Conservation (phyloP, 2,113 vertebrate genomes). For the Eleginops maclovinus region DNA sequence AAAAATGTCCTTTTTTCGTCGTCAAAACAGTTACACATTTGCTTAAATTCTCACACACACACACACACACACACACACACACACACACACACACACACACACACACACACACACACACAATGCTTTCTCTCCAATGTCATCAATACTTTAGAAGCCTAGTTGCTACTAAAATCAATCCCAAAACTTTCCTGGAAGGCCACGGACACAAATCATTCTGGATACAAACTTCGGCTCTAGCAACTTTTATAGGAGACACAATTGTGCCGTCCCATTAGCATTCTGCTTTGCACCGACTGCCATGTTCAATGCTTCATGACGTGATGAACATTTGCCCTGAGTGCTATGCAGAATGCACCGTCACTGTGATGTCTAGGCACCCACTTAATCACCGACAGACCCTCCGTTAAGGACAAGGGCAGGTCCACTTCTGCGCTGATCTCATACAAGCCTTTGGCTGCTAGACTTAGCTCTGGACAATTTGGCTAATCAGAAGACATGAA, state of each 20-base stretch:
- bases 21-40: constrained; percentile 16
- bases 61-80: constrained; percentile 17
- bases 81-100: constrained; percentile 29
- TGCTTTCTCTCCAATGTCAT: constrained; percentile 25
- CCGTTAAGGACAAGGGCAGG: constrained; percentile 53
- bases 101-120: constrained; percentile 30
- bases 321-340: constrained; percentile 44
- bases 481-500: constrained; percentile 56
- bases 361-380: constrained; percentile 13
- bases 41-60: constrained; percentile 33
- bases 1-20: background rate
- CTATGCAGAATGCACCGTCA: constrained; percentile 44
- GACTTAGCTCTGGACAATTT: constrained; percentile 51
- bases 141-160: constrained; percentile 15
- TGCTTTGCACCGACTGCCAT: constrained; percentile 2
- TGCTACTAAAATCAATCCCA: constrained; percentile 31
- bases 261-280: constrained; percentile 29
- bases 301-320: constrained; percentile 37
- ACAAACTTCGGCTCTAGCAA: constrained; percentile 32
- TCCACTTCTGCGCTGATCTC: constrained; percentile 51
- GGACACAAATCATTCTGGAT: constrained; percentile 36
- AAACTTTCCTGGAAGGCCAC: constrained; percentile 62
- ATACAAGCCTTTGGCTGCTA: constrained; percentile 63
- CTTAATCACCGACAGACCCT: constrained; percentile 46
- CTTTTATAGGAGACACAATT: constrained; percentile 2